Percentiles rank a stretch among this genome's conserved stretches.
phyloP scores from a whole-genome alignment of 2,888 invertebrate species.

The Chaitophorus viminalis region DNA sequence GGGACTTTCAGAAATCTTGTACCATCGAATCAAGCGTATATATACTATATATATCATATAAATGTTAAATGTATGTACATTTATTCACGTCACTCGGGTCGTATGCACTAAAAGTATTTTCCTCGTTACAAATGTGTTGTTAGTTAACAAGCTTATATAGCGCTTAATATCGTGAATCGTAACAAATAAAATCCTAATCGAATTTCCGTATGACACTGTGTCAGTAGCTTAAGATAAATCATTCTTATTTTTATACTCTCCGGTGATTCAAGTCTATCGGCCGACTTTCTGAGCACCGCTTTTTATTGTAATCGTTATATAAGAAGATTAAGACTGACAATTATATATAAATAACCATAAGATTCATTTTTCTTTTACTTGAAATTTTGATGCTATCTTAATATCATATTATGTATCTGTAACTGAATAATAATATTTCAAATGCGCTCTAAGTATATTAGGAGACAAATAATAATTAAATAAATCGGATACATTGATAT shows the following conservation, averaged over 20 bases:
- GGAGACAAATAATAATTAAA: background rate
- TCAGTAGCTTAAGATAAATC: conserved; percentile 31
- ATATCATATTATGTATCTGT: background rate
- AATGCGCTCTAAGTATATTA: background rate
- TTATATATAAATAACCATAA: too few species aligned
- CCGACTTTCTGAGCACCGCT: background rate
- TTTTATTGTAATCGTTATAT: background rate
- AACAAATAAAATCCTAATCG: conserved; percentile 40
- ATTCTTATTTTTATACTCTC: background rate
- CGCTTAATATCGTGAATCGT: conserved; percentile 10
- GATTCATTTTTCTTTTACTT: background rate
- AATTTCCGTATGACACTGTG: background rate
- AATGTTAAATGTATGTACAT: background rate
- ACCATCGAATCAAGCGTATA: background rate
- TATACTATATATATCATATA: background rate
- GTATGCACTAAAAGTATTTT: background rate
- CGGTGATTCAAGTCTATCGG: background rate
- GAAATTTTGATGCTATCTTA: background rate
- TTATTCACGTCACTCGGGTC: conserved; percentile 10
- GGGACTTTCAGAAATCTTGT: conserved; percentile 18
- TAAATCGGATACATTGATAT: background rate
- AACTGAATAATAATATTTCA: background rate
- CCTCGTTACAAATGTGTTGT: background rate
- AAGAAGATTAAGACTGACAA: background rate
- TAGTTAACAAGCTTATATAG: conserved; percentile 13